Conservation (phyloP, 2,888 invertebrate species). For the Gastracanthus pulcherrimus region DNA sequence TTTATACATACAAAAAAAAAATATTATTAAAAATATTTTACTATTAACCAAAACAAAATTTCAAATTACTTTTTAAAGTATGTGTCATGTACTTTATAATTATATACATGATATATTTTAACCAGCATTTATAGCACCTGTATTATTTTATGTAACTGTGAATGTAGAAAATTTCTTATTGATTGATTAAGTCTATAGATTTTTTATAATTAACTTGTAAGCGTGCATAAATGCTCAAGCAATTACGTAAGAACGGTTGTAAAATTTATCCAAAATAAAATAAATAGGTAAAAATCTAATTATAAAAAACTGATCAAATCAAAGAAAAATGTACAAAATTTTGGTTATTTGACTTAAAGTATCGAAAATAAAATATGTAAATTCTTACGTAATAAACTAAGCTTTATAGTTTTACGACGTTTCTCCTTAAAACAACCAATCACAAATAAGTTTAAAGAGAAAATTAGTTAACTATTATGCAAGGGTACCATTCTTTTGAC, state of each 20-base stretch:
- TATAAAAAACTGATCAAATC: not conserved
- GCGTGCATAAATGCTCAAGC: not conserved
- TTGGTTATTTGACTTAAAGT: not conserved
- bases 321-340: not conserved
- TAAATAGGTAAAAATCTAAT: not conserved
- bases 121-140: not conserved
- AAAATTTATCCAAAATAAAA: not conserved
- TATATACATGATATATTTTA: conserved; percentile 23
- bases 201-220: not conserved
- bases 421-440: conserved; percentile 41
- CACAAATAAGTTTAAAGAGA: conserved; percentile 14
- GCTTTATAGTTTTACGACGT: conserved; percentile 11
- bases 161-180: not conserved
- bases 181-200: not conserved
- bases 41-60: conserved; percentile 8
- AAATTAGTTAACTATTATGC: conserved; percentile 44
- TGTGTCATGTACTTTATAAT: conserved; percentile 2
- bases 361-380: not conserved
- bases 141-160: not conserved
- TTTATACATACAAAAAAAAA: not conserved
- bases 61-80: not conserved
- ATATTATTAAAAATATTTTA: not conserved
- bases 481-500: conserved; percentile 31
- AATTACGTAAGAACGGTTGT: no score
- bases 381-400: not conserved